phyloP scores from a whole-genome alignment of 2,888 invertebrate species.

The Resseliella maxima region DNA sequence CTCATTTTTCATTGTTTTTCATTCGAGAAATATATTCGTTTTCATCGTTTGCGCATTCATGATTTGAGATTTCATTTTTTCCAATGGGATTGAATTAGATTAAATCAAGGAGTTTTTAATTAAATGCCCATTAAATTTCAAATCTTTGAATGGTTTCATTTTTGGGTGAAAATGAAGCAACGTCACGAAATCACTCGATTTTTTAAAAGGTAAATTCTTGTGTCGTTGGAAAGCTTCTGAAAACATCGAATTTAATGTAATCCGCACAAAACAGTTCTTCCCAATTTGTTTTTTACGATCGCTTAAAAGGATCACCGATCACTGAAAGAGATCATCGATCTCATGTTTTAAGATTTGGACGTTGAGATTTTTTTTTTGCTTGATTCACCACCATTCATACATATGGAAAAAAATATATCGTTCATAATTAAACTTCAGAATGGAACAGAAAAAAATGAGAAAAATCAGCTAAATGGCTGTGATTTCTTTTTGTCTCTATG shows the following conservation, averaged over 20 bases:
- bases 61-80: not conserved
- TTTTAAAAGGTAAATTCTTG: not conserved
- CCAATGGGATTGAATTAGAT: conserved; percentile 11
- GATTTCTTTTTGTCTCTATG: conserved; percentile 50
- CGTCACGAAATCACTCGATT: not conserved
- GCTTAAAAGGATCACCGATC: conserved; percentile 39
- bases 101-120: conserved; percentile 53
- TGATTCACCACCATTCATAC: not conserved
- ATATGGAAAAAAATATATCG: not conserved
- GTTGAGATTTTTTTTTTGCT: not conserved
- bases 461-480: conserved; percentile 48
- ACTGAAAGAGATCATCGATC: conserved; percentile 24
- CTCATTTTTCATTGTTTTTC: not conserved
- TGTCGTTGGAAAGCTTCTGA: conserved; percentile 34
- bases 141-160: not conserved
- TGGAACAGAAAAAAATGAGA: conserved; percentile 20
- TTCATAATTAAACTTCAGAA: conserved; percentile 37
- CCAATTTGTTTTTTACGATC: conserved; percentile 44
- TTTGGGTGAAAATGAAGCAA: not conserved
- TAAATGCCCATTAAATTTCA: conserved; percentile 40
- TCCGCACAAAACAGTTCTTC: conserved; percentile 3
- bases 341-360: conserved; percentile 13
- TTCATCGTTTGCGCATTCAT: not conserved
- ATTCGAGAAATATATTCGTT: not conserved
- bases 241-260: conserved; percentile 27